Evolutionary conservation across 1,140 invertebrate species (phyloP).

Genomic region (Drosophila simulans): DNA sequence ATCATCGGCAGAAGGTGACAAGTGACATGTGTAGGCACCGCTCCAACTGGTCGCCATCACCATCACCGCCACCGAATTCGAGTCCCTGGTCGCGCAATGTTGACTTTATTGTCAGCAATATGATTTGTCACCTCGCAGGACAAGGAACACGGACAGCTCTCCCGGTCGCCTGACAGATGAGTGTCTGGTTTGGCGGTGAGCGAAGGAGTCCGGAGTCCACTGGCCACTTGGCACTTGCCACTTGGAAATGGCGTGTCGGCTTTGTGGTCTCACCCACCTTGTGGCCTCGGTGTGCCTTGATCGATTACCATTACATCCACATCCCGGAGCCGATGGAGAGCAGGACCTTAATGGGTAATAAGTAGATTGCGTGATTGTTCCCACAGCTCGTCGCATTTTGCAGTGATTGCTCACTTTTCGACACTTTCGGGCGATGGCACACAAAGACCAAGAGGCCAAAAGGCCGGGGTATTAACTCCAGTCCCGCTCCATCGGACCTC

Average conservation of each 20-base stretch:
- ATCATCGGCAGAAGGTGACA: slow-evolving; percentile 24
- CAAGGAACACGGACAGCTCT: slow-evolving; percentile 17
- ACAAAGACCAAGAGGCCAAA: slow-evolving; percentile 10
- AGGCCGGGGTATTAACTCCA: slow-evolving; percentile 25
- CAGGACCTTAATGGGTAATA: slow-evolving; percentile 76
- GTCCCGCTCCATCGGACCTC: slow-evolving; percentile 2
- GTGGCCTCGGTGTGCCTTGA: slow-evolving; percentile 49
- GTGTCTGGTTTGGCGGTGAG: slow-evolving; percentile 37
- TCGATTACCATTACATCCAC: slow-evolving; percentile 58
- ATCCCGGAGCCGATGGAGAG: slow-evolving; percentile 21
- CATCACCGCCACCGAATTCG: slow-evolving; percentile 3
- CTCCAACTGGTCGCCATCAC: slow-evolving; percentile 36
- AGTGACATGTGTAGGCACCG: slow-evolving; percentile 45
- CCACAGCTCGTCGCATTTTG: slow-evolving; percentile 64
- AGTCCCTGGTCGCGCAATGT: slow-evolving; percentile 55
- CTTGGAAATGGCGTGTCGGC: slow-evolving; percentile 24
- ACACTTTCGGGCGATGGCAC: slow-evolving; percentile 52
- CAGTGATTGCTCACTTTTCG: slow-evolving; percentile 82
- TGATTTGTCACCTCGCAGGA: slow-evolving; percentile 72
- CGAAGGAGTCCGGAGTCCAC: slow-evolving; percentile 7
- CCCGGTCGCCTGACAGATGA: slow-evolving; percentile 40
- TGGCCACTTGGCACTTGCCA: slow-evolving; percentile 1
- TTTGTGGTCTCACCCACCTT: slow-evolving; percentile 46
- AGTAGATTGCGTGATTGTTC: slow-evolving; percentile 79
- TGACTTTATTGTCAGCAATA: slow-evolving; percentile 75